Percentiles rank a stretch among this genome's conserved stretches.
Conservation (phyloP, 2,113 vertebrate genomes). For the Rallus limicola region DNA sequence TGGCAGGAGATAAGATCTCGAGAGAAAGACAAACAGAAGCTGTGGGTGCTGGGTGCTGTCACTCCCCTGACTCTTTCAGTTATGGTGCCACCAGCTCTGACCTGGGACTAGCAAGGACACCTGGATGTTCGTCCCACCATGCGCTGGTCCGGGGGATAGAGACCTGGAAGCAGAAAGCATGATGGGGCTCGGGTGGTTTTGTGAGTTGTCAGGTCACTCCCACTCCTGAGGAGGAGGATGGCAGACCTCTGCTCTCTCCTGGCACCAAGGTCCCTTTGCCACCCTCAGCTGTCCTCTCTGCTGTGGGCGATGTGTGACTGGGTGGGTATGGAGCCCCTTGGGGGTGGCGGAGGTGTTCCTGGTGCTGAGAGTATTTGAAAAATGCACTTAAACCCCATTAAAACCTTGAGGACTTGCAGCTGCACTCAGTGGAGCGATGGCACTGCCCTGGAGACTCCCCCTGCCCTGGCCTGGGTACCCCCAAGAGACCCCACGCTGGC, state of each 20-base stretch:
- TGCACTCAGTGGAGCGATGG: not conserved
- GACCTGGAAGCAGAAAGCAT: not conserved
- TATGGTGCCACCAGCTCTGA: not conserved
- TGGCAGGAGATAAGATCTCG: slow-evolving; percentile 36
- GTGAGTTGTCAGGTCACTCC: not conserved
- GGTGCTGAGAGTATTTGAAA: not conserved
- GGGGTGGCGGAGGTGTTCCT: not conserved
- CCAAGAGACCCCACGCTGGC: not conserved
- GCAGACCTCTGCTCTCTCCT: not conserved
- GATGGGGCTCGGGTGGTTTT: not conserved
- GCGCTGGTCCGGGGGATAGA: not conserved
- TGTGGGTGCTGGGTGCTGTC: not conserved
- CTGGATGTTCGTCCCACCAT: not conserved
- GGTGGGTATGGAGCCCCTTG: not conserved
- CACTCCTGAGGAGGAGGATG: not conserved
- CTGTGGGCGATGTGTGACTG: not conserved
- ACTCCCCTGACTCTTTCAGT: not conserved
- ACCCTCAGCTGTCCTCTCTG: not conserved
- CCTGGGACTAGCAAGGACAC: not conserved
- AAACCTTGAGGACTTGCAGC: rapidly evolving
- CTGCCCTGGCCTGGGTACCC: not conserved
- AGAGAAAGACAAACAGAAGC: slow-evolving; percentile 42
- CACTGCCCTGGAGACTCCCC: not conserved
- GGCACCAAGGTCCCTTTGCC: not conserved
- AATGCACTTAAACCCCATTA: not conserved